These are phyloP conservation scores for Orthosia gracilis DNA, from an alignment of 2,888 invertebrate species.

Conservation along the genomic window DNA sequence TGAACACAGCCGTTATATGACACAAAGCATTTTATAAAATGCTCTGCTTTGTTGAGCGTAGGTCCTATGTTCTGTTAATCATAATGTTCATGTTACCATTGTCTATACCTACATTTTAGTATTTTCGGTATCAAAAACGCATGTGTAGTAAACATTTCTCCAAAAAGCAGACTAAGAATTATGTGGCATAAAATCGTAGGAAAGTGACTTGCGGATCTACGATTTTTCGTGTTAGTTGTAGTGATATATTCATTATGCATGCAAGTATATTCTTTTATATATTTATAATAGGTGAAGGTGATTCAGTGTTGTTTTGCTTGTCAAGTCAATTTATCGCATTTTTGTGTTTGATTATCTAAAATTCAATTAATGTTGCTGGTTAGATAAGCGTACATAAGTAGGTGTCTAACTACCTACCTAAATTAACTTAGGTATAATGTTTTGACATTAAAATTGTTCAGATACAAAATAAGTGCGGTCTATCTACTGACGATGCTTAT, in stretches of 20 bases:
- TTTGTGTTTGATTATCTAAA: not conserved
- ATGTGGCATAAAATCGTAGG: not conserved
- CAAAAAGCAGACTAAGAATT: not conserved
- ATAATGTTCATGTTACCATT: too few relatives aligned
- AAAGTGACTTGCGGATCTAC: not conserved
- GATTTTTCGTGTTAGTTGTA: not conserved
- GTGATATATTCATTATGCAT: not conserved
- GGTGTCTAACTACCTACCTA: too few relatives aligned
- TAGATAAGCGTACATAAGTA: too few relatives aligned
- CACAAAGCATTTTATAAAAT: too few relatives aligned
- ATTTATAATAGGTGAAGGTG: slow-evolving; percentile 10
- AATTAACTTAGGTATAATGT: too few relatives aligned
- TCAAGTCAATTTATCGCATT: not conserved
- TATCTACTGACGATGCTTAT: too few relatives aligned
- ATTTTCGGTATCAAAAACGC: not conserved
- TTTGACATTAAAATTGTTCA: too few relatives aligned
- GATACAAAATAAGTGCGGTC: too few relatives aligned
- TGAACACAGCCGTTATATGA: too few relatives aligned
- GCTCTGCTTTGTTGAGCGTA: too few relatives aligned
- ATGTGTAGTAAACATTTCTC: not conserved
- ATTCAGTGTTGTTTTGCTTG: not conserved
- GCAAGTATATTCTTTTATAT: not conserved
- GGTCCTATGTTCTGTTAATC: too few relatives aligned
- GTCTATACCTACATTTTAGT: too few relatives aligned
- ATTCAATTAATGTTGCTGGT: not conserved